Conservation (phyloP, 2,113 vertebrate species). For the Thalassarche chlororhynchos region DNA sequence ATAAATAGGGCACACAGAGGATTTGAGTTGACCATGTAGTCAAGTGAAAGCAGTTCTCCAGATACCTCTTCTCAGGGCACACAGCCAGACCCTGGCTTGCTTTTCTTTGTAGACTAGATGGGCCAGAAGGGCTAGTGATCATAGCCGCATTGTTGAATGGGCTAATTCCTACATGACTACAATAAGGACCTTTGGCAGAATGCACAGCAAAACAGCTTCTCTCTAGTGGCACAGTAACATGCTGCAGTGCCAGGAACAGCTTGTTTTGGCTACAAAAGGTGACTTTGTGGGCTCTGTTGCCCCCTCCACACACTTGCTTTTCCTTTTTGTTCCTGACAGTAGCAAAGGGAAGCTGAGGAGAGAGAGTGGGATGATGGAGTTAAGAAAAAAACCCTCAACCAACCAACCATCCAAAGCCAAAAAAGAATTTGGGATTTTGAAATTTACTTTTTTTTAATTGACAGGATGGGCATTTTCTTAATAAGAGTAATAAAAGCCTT, state of each 20-base stretch:
- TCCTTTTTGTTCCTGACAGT: neutral
- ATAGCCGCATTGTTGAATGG: neutral
- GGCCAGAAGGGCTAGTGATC: neutral
- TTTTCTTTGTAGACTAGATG: neutral
- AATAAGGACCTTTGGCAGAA: neutral
- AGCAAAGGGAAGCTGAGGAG: neutral
- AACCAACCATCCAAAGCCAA: neutral
- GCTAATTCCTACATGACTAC: neutral
- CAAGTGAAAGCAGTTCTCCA: neutral
- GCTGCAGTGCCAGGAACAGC: neutral
- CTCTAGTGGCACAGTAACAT: neutral
- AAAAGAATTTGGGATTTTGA: neutral
- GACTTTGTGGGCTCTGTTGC: neutral
- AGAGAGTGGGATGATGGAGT: neutral
- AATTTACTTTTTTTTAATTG: neutral
- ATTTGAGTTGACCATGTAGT: neutral
- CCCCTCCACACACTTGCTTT: neutral
- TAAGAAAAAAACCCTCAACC: accelerated
- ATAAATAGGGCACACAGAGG: neutral
- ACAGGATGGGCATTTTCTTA: neutral
- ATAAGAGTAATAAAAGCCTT: neutral
- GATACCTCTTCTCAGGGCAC: neutral
- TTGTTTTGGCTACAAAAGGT: neutral
- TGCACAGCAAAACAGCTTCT: neutral
- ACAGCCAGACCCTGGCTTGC: neutral